A percentile compares a stretch with the other conserved stretches of the same genome.
Evolutionary conservation across 2,113 vertebrate genomes (phyloP).

Genomic region (Gymnocephalus cernua): DNA sequence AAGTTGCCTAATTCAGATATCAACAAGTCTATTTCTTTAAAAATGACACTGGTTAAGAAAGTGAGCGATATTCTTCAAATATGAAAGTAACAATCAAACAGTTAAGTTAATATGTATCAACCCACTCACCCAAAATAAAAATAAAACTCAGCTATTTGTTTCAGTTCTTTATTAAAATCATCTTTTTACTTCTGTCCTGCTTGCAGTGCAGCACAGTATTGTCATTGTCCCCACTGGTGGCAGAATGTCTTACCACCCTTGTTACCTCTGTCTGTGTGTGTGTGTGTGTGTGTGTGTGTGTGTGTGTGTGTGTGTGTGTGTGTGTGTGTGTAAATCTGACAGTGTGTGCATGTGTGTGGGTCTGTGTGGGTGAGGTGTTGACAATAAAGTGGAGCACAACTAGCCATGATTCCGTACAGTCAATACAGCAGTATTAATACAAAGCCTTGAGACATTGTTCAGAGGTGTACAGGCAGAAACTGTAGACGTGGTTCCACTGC

Average conservation of each 20-base stretch:
- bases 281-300: neutral
- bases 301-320: conserved; percentile 12
- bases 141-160: conserved; percentile 35
- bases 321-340: conserved; percentile 11
- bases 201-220: conserved; percentile 81
- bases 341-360: conserved; percentile 2
- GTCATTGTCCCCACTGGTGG: conserved; percentile 69
- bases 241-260: conserved; percentile 30
- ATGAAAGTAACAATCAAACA: neutral
- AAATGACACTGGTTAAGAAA: neutral
- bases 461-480: conserved; percentile 64
- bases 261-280: conserved; percentile 10
- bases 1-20: no score
- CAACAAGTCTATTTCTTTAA: no score
- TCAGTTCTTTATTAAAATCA: conserved; percentile 83
- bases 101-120: neutral
- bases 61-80: fast-evolving
- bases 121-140: conserved; percentile 4
- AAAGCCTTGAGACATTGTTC: conserved; percentile 73
- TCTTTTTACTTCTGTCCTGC: conserved; percentile 82
- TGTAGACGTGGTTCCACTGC: conserved; percentile 53
- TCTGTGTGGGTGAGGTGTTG: conserved; percentile 49
- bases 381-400: conserved; percentile 66
- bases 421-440: conserved; percentile 73
- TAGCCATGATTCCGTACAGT: conserved; percentile 58